Evolutionary conservation across 1,140 invertebrate genomes (phyloP), one percentile per base, ranked within the genome.

Genomic region (Manduca sexta): DNA sequence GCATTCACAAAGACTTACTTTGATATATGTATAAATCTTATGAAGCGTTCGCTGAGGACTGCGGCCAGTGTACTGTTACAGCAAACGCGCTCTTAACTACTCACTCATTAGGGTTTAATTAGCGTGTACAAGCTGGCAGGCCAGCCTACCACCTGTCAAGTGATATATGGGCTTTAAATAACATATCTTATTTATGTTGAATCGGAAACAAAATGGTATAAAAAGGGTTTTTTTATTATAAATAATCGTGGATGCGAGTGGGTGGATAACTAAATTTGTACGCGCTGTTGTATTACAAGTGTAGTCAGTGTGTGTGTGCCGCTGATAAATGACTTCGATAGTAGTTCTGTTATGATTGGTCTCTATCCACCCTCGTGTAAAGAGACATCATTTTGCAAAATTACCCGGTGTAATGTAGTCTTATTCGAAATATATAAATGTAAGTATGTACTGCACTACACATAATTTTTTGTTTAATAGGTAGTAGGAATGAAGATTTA

Each of bases 151-250:
- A 85, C 82, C 82, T 85, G 82, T 85, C 79, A 82, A 71, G 82
- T 85, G 79, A 85, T 79, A 79, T 85, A 85, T 80, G 75, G 71
- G 62, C 76, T 74, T 78, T 80, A 84, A 84, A 84, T 84, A 84
- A 84, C 81, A 80, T 83, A 85, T 85, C 82, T 85, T 83, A 85
- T 85, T 85, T 82, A 85, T 82, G 77, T 85, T 76, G 76, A 78
- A 81, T 83, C 74, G 67, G 64, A 81, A 82, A 78, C 69, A 81
- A 84, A 84, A 81, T 71, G 15, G 75, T 74, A 79, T 63, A 76
- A 80, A 83, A 83, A 76, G 46, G 45, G 60, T 40, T 61, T 57
- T 62, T 71, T 74, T 79, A 73, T 77, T 76, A 80, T 79, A 79
- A 83, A 80, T 80, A 83, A 83, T 83, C 69, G 69, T 60, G 45